Base-by-base conservation (phyloP, 2,113 vertebrate species). In the Thamnophis sirtalis region DNA sequence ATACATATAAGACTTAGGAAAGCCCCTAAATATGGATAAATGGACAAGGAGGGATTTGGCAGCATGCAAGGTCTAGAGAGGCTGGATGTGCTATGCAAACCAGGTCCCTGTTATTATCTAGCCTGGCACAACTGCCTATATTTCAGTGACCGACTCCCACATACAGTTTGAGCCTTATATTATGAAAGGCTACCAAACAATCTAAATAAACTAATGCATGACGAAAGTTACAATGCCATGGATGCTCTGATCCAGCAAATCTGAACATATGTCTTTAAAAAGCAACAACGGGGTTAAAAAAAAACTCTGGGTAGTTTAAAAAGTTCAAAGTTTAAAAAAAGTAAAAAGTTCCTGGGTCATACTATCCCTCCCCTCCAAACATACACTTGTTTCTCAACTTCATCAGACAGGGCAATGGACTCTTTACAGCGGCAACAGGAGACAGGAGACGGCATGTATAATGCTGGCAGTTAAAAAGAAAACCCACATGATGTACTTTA, bases 401-500 rank as follows among this genome's bases (percentile, higher is more conserved):
- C 85, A 85, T 89, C 55, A 58, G 54, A 51, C 43, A 60, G 73
- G 51, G 54, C 87, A 50, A 3, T 89, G 28, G 73, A 84, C 22
- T 53, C 54, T 89, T 92, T 86, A 60, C 4, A 51, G 48, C 28
- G 51, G 54, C 73, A 92, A 85, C 58, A 92, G 87, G 68, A 92
- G 58, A 48, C 43, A 92, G 87, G 68, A 92, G 58, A 48, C 43
- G 60, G n/a, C 87, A 53, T 92, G 89, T 89, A 89, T 86, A 51
- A 22, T 53, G 60, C 3, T 24, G n/a, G 54, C 91, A 60, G 87
- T 89, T 92, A 89, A 92, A 60, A 89, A 92, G 87, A 88, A 89
- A 92, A 89, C 73, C 87, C 91, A 63, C 54, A 85, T 55, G 24
- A 85, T 80, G 51, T 86, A 92, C 48, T 89, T 89, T 92, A 92